phyloP scores from a whole-genome alignment of 1,140 invertebrate species.

The Littorina saxatilis region DNA sequence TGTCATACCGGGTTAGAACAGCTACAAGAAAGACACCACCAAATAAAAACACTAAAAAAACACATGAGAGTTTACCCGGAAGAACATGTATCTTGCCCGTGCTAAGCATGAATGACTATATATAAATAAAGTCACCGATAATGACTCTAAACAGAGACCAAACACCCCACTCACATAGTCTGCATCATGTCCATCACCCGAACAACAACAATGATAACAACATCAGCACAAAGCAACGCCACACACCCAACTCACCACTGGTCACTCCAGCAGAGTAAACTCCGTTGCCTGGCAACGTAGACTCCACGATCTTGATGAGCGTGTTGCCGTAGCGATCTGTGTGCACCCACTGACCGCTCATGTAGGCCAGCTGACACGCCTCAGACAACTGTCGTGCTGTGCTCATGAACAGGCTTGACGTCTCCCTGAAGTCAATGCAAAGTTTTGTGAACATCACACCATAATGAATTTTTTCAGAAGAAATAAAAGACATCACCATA shows the following conservation, averaged over 20 bases:
- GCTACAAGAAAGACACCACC: no score
- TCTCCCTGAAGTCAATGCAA: slow-evolving; percentile 69
- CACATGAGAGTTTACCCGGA: no score
- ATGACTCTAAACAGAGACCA: no score
- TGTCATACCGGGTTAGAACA: no score
- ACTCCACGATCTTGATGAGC: slow-evolving; percentile 85
- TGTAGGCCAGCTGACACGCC: slow-evolving; percentile 85
- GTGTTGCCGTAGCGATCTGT: slow-evolving; percentile 80
- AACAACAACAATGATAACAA: no score
- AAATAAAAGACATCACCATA: background rate
- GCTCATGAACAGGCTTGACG: slow-evolving; percentile 76
- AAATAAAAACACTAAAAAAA: no score
- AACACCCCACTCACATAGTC: no score
- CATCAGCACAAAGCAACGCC: no score
- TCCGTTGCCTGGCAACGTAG: slow-evolving; percentile 85
- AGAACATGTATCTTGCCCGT: no score
- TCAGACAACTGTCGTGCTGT: slow-evolving; percentile 85
- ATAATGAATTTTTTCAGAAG: background rate
- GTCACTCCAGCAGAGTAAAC: slow-evolving; percentile 86
- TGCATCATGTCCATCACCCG: no score
- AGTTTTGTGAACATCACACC: background rate
- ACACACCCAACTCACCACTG: slow-evolving; percentile 84
- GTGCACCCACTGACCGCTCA: slow-evolving; percentile 85
- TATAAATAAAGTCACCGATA: no score
- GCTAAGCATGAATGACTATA: no score